Conservation (phyloP, 2,113 vertebrate genomes). For the Vidua macroura region DNA sequence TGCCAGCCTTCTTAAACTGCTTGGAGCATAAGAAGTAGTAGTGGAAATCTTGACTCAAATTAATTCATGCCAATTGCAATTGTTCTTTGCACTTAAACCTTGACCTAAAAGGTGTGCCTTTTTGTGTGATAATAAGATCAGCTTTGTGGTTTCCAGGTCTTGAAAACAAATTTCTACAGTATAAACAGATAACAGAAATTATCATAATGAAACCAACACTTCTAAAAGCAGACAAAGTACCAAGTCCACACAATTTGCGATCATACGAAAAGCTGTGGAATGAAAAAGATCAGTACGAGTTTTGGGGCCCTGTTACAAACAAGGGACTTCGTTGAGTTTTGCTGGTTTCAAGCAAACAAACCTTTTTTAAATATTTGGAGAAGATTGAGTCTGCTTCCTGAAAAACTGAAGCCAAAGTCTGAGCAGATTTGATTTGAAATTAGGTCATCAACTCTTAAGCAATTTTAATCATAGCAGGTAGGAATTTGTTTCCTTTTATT, state of each 20-base stretch:
- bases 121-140: background rate
- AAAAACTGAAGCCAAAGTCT: slow-evolving; percentile 52
- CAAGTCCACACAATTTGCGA: slow-evolving; percentile 20
- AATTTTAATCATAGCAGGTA: slow-evolving; percentile 18
- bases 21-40: background rate
- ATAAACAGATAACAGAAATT: slow-evolving; percentile 47
- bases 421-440: slow-evolving; percentile 6
- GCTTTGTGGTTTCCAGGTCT: background rate
- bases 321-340: background rate
- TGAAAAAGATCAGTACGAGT: rapidly evolving
- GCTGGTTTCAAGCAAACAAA: slow-evolving; percentile 40
- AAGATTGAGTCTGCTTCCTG: slow-evolving; percentile 43
- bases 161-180: background rate
- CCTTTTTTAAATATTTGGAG: slow-evolving; percentile 55
- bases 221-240: slow-evolving; percentile 43
- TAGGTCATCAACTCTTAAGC: slow-evolving; percentile 7
- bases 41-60: background rate
- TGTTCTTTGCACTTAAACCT: slow-evolving; percentile 60
- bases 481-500: background rate
- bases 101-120: slow-evolving; percentile 38
- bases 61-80: background rate
- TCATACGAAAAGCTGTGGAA: background rate
- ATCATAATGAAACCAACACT: background rate
- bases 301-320: background rate
- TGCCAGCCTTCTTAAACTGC: background rate